phyloP scores from a whole-genome alignment of 2,113 vertebrate species.

The Machaerirhynchus nigripectus region DNA sequence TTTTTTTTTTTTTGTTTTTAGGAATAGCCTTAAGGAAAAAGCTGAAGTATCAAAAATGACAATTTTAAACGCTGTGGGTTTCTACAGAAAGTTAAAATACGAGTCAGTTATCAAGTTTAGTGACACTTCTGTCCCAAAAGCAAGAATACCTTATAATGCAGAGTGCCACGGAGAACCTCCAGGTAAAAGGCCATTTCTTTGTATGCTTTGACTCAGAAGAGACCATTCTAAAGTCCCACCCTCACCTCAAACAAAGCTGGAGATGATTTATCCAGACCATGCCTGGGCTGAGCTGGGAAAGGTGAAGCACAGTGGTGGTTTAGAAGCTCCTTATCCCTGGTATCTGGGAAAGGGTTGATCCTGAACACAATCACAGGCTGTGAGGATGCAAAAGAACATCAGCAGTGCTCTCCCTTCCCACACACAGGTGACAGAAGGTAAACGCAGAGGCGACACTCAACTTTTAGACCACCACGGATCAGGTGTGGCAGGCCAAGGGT shows the following conservation, averaged over 20 bases:
- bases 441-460: background rate
- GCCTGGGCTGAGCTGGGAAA: background rate
- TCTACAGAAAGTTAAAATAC: background rate
- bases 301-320: background rate
- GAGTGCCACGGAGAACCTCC: background rate
- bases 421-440: fast-evolving
- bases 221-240: background rate
- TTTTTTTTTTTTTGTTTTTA: too few relatives aligned
- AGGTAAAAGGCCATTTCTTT: background rate
- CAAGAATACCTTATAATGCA: background rate
- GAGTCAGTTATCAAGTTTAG: background rate
- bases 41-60: background rate
- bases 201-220: background rate
- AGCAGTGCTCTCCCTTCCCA: background rate
- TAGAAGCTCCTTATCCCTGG: background rate
- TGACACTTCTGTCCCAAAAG: background rate
- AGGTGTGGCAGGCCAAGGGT: background rate
- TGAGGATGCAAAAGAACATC: background rate
- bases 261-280: background rate
- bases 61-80: background rate
- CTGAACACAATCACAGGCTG: background rate
- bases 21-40: background rate
- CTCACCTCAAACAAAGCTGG: background rate
- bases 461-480: background rate
- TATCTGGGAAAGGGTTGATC: background rate